Evolutionary conservation across 2,888 invertebrate species (phyloP).

Genomic region (Perdita meconis): DNA sequence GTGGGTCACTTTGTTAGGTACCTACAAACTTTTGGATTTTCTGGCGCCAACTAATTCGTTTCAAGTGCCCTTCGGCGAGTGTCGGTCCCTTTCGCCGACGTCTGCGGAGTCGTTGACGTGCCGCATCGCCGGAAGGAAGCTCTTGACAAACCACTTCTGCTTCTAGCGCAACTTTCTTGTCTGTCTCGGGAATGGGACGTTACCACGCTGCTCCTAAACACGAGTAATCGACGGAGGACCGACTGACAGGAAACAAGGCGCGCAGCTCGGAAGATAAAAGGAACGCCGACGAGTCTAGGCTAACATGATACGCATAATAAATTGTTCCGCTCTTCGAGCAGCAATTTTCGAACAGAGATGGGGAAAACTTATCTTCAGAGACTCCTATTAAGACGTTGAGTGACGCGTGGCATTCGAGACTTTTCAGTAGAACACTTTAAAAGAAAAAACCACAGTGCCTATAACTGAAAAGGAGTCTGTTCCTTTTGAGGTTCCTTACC

Average conservation of each 20-base stretch:
- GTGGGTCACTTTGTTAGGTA: slow-evolving; percentile 41
- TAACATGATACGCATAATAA: no score
- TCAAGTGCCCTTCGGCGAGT: slow-evolving; percentile 62
- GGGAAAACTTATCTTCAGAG: no score
- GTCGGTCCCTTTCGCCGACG: slow-evolving; percentile 59
- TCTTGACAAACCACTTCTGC: slow-evolving; percentile 72
- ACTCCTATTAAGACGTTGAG: no score
- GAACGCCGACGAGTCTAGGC: slow-evolving; percentile 25
- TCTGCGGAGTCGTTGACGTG: slow-evolving; percentile 64
- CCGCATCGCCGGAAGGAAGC: slow-evolving; percentile 73
- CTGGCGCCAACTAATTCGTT: slow-evolving; percentile 73
- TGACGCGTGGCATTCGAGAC: no score
- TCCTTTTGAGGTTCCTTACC: no score
- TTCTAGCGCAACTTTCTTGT: slow-evolving; percentile 55
- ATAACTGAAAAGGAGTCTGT: no score
- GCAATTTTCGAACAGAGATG: no score
- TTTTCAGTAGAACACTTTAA: no score
- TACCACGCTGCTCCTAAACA: slow-evolving; percentile 21
- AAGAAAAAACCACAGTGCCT: no score
- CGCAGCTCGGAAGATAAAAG: slow-evolving; percentile 14
- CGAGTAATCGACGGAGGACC: slow-evolving; percentile 49
- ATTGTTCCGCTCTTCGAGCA: no score
- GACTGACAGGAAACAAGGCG: slow-evolving; percentile 47
- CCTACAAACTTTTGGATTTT: slow-evolving; percentile 62
- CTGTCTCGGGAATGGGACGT: slow-evolving; percentile 42